Base-by-base conservation (phyloP, 2,797 vertebrate genomes). In the Octomys mimax region DNA sequence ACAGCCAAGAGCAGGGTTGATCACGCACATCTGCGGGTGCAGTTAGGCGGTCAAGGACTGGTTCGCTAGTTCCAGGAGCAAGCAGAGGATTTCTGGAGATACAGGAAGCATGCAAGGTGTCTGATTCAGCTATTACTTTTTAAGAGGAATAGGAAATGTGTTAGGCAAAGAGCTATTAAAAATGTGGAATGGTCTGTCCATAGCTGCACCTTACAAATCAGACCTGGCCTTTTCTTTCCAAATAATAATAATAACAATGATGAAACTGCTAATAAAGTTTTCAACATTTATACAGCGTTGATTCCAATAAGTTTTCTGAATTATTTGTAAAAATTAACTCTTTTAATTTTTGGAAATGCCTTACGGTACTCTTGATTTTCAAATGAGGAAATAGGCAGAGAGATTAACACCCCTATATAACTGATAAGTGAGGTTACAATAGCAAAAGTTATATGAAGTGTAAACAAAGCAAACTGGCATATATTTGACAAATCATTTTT, bases 1-100 rank as follows among this genome's bases (percentile, higher is more conserved):
- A 86, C 54, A 96, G 85, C 82, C 97, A 90, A 52, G 80, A 98
- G 94, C 62, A 96, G 87, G 93, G 91, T 75, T 93, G 94, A 93
- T 16, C 87, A 6, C 42, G 88, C 95, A 97, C 96, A 97, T 97
- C 97, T 97, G 97, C 82, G 84, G 95, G 88, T 68, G 75, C 93
- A 97, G 94, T 96, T 97, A 96, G 88, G 85, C 94, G 92, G 94
- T n/a, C 93, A 97, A 97, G 80, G 42, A 94, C 93, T 73, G 70
- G 86, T 95, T 95, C 91, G 46, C 94, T 90, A 97, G 97, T 93
- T 94, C 94, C 71, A 80, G 90, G 54, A 92, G 90, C 52, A 91
- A 94, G 62, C 57, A 93, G 83, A 96, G 95, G 92, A 87, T 97
- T 97, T 96, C 85, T 80, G 62, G 57, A 96, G 95, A 96, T 96